A percentile compares a stretch with the other conserved stretches of the same genome.
phyloP scores from a whole-genome alignment of 2,797 vertebrate genomes.

The Pipistrellus pipistrellus region DNA sequence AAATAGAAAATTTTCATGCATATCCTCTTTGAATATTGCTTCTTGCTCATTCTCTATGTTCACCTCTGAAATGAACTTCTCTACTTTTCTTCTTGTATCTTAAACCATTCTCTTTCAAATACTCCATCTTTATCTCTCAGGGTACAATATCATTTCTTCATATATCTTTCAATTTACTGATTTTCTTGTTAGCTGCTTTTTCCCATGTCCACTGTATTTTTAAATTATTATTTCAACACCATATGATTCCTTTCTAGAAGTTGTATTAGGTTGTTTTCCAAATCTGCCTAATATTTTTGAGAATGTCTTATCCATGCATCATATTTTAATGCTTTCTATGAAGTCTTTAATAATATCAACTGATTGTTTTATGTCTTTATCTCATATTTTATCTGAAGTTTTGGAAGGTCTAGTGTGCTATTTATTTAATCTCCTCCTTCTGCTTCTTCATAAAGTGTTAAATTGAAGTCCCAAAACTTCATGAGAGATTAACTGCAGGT shows the following conservation, averaged over 20 bases:
- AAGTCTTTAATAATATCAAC: slow-evolving; percentile 11
- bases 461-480: background rate
- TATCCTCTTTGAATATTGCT: background rate
- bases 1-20: background rate
- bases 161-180: background rate
- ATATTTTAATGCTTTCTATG: slow-evolving; percentile 18
- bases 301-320: slow-evolving; percentile 8
- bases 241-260: slow-evolving; percentile 15
- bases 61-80: background rate
- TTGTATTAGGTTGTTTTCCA: slow-evolving; percentile 36
- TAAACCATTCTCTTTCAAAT: background rate
- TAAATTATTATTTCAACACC: background rate
- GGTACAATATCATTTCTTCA: background rate
- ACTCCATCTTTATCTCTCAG: background rate
- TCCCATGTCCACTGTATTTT: background rate
- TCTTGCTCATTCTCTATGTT: background rate
- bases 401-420: background rate
- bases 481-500: background rate
- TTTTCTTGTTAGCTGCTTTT: slow-evolving; percentile 37
- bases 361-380: background rate
- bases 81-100: background rate
- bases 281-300: background rate
- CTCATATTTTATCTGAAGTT: background rate
- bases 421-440: slow-evolving; percentile 27
- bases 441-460: slow-evolving; percentile 14